These are phyloP conservation scores for Drepanosiphum platanoidis DNA, from an alignment of 2,888 invertebrate species.

Conservation along the genomic window DNA sequence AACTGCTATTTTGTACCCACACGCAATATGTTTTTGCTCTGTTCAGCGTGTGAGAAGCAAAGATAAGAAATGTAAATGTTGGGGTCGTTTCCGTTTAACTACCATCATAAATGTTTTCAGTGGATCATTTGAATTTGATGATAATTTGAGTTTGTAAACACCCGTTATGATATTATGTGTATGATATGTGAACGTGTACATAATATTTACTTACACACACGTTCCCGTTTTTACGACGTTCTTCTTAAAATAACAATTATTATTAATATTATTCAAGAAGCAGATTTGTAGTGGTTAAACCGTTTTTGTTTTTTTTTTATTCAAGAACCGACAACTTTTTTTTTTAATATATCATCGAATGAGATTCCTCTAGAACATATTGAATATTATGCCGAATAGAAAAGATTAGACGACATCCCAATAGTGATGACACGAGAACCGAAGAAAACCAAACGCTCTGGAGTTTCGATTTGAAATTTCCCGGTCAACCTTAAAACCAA, in stretches of 20 bases:
- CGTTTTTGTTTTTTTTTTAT: no score
- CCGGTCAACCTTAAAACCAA: no score
- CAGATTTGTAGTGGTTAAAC: no score
- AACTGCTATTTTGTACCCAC: background rate
- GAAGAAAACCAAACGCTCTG: no score
- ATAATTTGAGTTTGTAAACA: conserved; percentile 48
- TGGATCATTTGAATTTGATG: conserved; percentile 38
- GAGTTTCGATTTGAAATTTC: no score
- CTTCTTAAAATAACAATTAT: background rate
- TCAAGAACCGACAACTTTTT: no score
- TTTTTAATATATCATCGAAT: no score
- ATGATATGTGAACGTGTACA: background rate
- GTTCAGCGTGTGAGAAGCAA: conserved; percentile 40
- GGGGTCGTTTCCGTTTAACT: conserved; percentile 34
- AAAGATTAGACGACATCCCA: no score
- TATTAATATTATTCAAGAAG: no score
- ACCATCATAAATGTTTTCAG: conserved; percentile 49
- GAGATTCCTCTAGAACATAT: no score
- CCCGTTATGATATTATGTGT: background rate
- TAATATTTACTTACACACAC: background rate
- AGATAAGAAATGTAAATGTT: conserved; percentile 58
- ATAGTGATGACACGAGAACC: no score
- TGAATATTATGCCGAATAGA: no score
- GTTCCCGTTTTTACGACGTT: background rate
- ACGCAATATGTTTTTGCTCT: conserved; percentile 3